phyloP scores from a whole-genome alignment of 2,113 vertebrate genomes.

The Falcunculus frontatus region DNA sequence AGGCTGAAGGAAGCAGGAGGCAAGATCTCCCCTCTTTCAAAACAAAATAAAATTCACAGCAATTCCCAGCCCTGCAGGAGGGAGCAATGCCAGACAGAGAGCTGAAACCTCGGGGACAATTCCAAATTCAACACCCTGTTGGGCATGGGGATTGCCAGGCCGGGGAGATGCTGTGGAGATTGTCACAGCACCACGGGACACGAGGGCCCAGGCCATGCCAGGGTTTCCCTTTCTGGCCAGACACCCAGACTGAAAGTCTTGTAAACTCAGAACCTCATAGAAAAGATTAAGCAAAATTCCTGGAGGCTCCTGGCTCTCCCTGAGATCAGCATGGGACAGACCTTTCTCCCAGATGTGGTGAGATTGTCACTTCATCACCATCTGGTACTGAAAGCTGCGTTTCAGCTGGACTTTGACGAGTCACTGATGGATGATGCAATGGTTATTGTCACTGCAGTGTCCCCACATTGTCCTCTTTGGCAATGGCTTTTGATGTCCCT shows the following conservation, averaged over 20 bases:
- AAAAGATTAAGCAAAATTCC: conserved; percentile 2
- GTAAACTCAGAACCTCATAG: conserved; percentile 16
- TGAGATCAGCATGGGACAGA: background rate
- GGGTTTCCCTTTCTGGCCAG: background rate
- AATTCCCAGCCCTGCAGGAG: background rate
- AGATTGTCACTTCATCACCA: conserved; percentile 21
- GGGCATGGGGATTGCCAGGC: background rate
- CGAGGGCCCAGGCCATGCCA: background rate
- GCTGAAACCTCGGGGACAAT: background rate
- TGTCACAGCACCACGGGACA: background rate
- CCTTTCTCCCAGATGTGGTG: background rate
- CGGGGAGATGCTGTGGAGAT: background rate
- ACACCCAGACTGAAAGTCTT: background rate
- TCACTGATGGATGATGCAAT: background rate
- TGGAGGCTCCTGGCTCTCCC: background rate
- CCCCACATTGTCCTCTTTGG: background rate
- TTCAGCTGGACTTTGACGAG: background rate
- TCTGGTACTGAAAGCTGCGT: background rate
- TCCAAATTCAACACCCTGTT: background rate
- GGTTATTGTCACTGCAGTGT: background rate
- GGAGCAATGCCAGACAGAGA: background rate
- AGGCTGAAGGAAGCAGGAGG: background rate
- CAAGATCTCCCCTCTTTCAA: background rate
- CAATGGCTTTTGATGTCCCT: conserved; percentile 17
- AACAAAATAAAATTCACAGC: background rate